These are phyloP conservation scores for Eremobia ochroleuca DNA, from an alignment of 2,888 invertebrate genomes.

Conservation along the genomic window DNA sequence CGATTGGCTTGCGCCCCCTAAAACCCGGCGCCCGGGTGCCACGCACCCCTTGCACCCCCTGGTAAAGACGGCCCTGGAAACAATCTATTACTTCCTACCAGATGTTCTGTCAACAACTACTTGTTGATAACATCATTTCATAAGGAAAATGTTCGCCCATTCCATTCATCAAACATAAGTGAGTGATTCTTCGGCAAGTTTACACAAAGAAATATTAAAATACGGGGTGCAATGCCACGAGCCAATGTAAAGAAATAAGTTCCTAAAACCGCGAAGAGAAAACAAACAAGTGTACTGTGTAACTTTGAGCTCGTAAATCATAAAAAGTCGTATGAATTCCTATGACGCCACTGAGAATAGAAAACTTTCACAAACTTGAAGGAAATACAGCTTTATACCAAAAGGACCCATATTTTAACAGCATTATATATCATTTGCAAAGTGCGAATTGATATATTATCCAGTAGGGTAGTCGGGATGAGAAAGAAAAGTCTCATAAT, in stretches of 20 bases:
- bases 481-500: conserved; percentile 36
- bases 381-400: conserved; percentile 32
- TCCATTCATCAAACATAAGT: not conserved
- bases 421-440: conserved; percentile 36
- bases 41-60: too few species aligned
- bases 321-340: conserved; percentile 43
- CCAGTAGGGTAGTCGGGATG: not conserved
- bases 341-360: conserved; percentile 33
- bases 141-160: conserved; percentile 15
- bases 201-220: conserved; percentile 11
- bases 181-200: not conserved
- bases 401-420: conserved; percentile 43
- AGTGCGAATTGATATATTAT: conserved; percentile 37
- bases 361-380: conserved; percentile 43
- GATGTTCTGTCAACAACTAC: conserved; percentile 40
- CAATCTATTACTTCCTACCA: conserved; percentile 29
- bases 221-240: not conserved
- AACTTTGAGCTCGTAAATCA: conserved; percentile 53
- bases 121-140: conserved; percentile 30
- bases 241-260: conserved; percentile 30
- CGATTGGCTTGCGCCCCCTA: too few species aligned
- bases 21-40: too few species aligned
- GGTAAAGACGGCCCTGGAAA: too few species aligned
- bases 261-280: conserved; percentile 29
- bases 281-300: conserved; percentile 44